Evolutionary conservation across 2,888 invertebrate genomes (phyloP).

Genomic region (Teleogryllus oceanicus): DNA sequence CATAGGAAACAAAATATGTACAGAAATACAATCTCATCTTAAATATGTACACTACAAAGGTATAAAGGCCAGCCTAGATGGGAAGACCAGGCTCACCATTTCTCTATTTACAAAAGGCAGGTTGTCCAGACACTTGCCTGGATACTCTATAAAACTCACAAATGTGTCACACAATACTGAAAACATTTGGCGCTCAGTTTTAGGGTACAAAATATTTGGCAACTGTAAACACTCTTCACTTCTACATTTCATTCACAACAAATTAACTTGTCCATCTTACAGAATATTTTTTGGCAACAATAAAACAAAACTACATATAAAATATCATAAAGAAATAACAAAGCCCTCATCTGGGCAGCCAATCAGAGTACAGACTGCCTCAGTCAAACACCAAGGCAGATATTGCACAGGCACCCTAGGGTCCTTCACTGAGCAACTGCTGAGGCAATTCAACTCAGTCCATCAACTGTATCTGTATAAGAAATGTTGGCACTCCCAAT

Average conservation of each 20-base stretch:
- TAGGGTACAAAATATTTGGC: constrained; percentile 29
- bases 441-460: not conserved
- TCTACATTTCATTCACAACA: not conserved
- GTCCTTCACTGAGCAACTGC: not conserved
- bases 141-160: not conserved
- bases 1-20: constrained; percentile 18
- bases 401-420: not conserved
- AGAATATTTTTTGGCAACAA: not conserved
- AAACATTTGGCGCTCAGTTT: not conserved
- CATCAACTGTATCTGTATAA: not conserved
- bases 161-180: constrained; percentile 6
- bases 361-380: not conserved
- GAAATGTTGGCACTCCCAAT: not conserved
- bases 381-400: not conserved
- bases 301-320: not conserved
- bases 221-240: constrained; percentile 21
- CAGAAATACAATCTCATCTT: constrained; percentile 12
- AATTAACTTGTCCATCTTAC: not conserved
- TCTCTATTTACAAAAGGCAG: constrained; percentile 9
- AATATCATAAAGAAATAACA: constrained; percentile 12
- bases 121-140: constrained; percentile 6
- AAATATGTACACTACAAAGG: constrained; percentile 7
- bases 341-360: not conserved
- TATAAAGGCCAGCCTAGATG: not conserved
- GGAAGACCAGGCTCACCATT: not conserved